These are phyloP conservation scores for Anneissia japonica DNA, from an alignment of 35 echinoderm and acorn worm species.

Conservation along the genomic window DNA sequence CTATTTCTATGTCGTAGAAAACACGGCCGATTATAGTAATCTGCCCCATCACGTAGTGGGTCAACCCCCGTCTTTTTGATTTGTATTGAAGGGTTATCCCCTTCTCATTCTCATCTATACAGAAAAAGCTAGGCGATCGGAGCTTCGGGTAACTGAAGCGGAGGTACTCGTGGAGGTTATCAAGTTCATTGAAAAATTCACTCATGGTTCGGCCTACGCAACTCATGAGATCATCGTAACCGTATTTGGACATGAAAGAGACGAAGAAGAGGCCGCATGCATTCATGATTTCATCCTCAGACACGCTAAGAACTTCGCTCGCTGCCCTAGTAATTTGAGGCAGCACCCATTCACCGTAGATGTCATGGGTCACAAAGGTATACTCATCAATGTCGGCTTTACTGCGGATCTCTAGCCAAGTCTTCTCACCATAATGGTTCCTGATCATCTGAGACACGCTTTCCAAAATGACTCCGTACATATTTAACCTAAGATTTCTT, in stretches of 20 bases:
- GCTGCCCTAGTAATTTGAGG: slow-evolving; percentile 58
- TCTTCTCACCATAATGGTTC: slow-evolving; percentile 57
- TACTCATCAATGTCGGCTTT: slow-evolving; percentile 75
- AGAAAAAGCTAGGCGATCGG: slow-evolving; percentile 90
- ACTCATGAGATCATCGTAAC: slow-evolving; percentile 75
- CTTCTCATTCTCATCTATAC: slow-evolving; percentile 47
- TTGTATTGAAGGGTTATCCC: slow-evolving; percentile 79
- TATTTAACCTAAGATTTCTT: slow-evolving; percentile 32
- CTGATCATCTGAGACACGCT: slow-evolving; percentile 77
- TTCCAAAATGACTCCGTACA: slow-evolving; percentile 89
- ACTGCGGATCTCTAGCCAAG: slow-evolving; percentile 58
- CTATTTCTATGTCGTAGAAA: slow-evolving; percentile 71
- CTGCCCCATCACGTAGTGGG: slow-evolving; percentile 75
- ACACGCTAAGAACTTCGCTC: slow-evolving; percentile 32
- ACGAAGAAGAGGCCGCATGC: slow-evolving; percentile 56
- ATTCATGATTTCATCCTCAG: slow-evolving; percentile 54
- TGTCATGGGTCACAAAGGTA: slow-evolving; percentile 74
- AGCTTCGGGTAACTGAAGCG: slow-evolving; percentile 96
- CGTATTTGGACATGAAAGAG: slow-evolving; percentile 76
- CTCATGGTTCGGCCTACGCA: slow-evolving; percentile 78
- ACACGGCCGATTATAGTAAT: slow-evolving; percentile 50
- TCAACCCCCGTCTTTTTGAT: slow-evolving; percentile 52
- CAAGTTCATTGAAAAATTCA: slow-evolving; percentile 84
- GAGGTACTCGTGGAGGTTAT: slow-evolving; percentile 93
- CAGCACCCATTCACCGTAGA: slow-evolving; percentile 89